Base-by-base conservation (phyloP, 30 jellyfish, hydroid and myxozoan species). In the Catostylus mosaicus region DNA sequence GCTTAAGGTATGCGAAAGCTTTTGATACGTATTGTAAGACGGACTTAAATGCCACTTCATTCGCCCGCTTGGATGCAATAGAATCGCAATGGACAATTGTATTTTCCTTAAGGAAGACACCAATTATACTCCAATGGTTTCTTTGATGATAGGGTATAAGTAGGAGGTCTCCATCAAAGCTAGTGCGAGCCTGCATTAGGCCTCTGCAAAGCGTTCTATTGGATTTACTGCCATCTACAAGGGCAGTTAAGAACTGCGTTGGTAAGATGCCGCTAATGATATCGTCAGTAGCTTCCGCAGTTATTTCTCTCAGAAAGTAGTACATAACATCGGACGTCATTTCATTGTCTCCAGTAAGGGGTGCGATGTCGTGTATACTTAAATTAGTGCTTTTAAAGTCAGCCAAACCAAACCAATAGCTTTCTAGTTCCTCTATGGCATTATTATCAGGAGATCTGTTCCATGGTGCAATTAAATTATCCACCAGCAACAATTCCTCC, bases 121-220 rank as follows among this genome's bases (percentile, higher is more conserved):
- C n/a, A n/a, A n/a, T n/a, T n/a, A n/a, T n/a, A n/a, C n/a, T n/a
- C n/a, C n/a, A n/a, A n/a, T n/a, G n/a, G n/a, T n/a, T n/a, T n/a
- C n/a, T n/a, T n/a, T n/a, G n/a, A n/a, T n/a, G n/a, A n/a, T n/a
- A n/a, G n/a, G n/a, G n/a, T n/a, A n/a, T n/a, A n/a, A n/a, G n/a
- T n/a, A n/a, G n/a, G n/a, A n/a, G n/a, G n/a, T n/a, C n/a, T n/a
- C n/a, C n/a, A n/a, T n/a, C n/a, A n/a, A n/a, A n/a, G n/a, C n/a
- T n/a, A n/a, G n/a, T n/a, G n/a, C n/a, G n/a, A n/a, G n/a, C n/a
- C n/a, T n/a, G n/a, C n/a, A n/a, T n/a, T n/a, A n/a, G n/a, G n/a
- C n/a, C 67, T 19, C 67, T 54, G n/a, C 67, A 54, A 3, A 54
- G 67, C n/a, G 67, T 54, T 54, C 67, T 54, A 54, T 54, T 54